Evolutionary conservation across 1,140 invertebrate genomes (phyloP).

Genomic region (Sesamia nonagrioides): DNA sequence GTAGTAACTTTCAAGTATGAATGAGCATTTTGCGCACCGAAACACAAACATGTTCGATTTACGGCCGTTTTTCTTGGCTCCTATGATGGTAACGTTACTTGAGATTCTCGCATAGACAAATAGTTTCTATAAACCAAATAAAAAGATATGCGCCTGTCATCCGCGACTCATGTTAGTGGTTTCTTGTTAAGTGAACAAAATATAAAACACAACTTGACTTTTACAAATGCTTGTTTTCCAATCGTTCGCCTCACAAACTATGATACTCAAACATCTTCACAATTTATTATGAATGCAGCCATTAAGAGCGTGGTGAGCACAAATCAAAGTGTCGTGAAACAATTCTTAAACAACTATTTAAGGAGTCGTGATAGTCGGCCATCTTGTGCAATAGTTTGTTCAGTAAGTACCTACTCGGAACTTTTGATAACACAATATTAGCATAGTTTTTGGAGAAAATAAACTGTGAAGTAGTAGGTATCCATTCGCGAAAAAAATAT

Average conservation of each 20-base stretch:
- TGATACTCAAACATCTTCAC: slow-evolving; percentile 22
- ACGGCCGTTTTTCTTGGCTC: background rate
- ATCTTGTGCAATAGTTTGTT: slow-evolving; percentile 32
- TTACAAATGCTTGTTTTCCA: background rate
- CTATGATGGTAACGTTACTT: background rate
- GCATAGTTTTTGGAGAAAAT: slow-evolving; percentile 23
- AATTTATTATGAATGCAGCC: slow-evolving; percentile 34
- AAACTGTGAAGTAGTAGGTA: background rate
- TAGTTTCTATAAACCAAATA: too few species aligned
- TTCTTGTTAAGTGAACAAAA: background rate
- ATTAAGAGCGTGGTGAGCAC: slow-evolving; percentile 39
- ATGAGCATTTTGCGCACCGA: background rate
- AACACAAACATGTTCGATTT: background rate
- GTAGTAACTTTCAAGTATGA: background rate
- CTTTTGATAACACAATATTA: slow-evolving; percentile 33
- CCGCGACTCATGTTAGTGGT: background rate
- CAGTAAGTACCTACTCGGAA: slow-evolving; percentile 16
- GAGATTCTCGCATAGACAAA: too few species aligned
- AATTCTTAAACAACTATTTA: slow-evolving; percentile 49
- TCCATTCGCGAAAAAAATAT: too few species aligned
- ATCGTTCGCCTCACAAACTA: background rate
- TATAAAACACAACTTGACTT: background rate
- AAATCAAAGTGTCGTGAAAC: slow-evolving; percentile 49
- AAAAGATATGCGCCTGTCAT: background rate
- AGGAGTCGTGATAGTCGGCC: slow-evolving; percentile 5